Conservation (phyloP, 2,888 invertebrate genomes). For the Malachius bipustulatus region DNA sequence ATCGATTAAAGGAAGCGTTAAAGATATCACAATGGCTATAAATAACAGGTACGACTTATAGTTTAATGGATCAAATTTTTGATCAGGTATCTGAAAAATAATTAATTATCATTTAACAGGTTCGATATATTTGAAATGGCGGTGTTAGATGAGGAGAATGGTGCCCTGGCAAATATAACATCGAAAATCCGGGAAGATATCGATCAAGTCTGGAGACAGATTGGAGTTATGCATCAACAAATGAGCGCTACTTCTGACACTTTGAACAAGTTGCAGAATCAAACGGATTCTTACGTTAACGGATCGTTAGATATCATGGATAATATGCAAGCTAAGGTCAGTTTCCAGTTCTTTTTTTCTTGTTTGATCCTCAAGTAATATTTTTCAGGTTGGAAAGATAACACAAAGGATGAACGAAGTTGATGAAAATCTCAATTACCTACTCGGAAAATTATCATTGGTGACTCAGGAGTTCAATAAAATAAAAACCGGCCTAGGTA, state of each 20-base stretch:
- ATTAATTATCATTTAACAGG: constrained; percentile 30
- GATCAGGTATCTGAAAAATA: background rate
- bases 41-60: constrained; percentile 41
- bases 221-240: constrained; percentile 78
- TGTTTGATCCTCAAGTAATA: too few relatives aligned
- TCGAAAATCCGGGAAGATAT: constrained; percentile 68
- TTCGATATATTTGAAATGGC: constrained; percentile 58
- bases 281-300: constrained; percentile 69
- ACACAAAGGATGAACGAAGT: constrained; percentile 66
- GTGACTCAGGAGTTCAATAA: constrained; percentile 77
- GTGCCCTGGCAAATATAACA: constrained; percentile 60
- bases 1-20: constrained; percentile 51
- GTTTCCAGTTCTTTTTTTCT: too few relatives aligned
- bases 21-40: constrained; percentile 53
- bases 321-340: constrained; percentile 63
- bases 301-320: constrained; percentile 65
- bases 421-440: constrained; percentile 69
- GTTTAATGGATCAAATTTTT: constrained; percentile 2
- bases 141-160: constrained; percentile 60
- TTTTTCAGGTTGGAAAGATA: constrained; percentile 56
- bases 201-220: constrained; percentile 80
- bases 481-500: constrained; percentile 63
- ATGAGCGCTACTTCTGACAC: constrained; percentile 63
- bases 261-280: constrained; percentile 63
- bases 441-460: constrained; percentile 64